These are phyloP conservation scores for Enteromius thamalakanensis DNA, from an alignment of 2,797 vertebrate species.

Conservation along the genomic window DNA sequence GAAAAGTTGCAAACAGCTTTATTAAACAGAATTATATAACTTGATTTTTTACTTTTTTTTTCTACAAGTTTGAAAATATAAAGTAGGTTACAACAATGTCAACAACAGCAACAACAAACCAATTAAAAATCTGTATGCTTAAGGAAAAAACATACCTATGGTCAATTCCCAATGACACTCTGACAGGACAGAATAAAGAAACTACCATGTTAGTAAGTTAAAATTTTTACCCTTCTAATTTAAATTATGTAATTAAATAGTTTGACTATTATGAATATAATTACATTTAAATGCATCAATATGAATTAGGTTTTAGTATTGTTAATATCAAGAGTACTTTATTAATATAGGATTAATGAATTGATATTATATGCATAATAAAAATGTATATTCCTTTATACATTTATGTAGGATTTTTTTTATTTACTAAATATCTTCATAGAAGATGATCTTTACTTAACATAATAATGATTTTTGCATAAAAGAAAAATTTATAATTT, in stretches of 20 bases:
- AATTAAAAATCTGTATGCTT: conserved; percentile 22
- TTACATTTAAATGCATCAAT: conserved; percentile 65
- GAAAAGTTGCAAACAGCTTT: conserved; percentile 26
- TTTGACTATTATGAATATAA: conserved; percentile 66
- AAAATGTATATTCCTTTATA: background rate
- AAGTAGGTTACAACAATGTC: background rate
- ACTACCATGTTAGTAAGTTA: conserved; percentile 71
- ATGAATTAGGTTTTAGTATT: conserved; percentile 64
- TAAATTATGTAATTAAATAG: background rate
- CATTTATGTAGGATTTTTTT: too few relatives aligned
- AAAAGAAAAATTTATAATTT: background rate
- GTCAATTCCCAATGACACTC: conserved; percentile 90
- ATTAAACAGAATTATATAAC: background rate
- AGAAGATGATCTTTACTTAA: too few relatives aligned
- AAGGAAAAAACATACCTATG: conserved; percentile 86
- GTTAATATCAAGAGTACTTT: conserved; percentile 2
- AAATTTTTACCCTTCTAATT: background rate
- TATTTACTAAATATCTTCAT: too few relatives aligned
- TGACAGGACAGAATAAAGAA: conserved; percentile 75
- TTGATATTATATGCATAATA: background rate
- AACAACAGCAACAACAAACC: background rate
- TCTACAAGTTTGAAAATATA: background rate
- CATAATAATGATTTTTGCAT: too few relatives aligned
- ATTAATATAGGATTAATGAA: background rate
- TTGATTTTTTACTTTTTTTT: background rate